Base-by-base conservation (phyloP, 2,888 invertebrate genomes). In the Euclidia mi region DNA sequence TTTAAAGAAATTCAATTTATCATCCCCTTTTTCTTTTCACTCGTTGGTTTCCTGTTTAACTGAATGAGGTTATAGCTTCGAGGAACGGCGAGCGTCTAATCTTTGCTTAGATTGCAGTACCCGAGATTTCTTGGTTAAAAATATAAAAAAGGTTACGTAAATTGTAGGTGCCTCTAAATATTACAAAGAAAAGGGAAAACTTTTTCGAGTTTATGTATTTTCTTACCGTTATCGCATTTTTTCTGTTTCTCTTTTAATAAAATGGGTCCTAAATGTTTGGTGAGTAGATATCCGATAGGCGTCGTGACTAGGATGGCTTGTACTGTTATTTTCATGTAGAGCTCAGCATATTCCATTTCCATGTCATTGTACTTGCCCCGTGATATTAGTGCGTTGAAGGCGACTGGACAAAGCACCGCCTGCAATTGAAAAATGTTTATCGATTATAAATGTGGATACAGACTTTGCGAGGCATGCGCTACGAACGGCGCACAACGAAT, bases 351-450 rank as follows among this genome's bases (percentile, higher is more conserved):
- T 42, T 75, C 60, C 45, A 82, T 75, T 59, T 89, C 81, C 0
- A 66, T 56, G 0, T 75, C 70, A 28, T 78, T 66, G 2, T 74
- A 58, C 2, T 72, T 63, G 0, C 74, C 76, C 2, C 51, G 62
- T 20, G 76, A 56, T 10, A 92, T 74, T 1, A 95, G 79, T 3
- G 91, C 85, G 55, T 93, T 94, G 28, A 95, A 81, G n/a, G 95
- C 95, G 12, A 95, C 76, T 0, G 96, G 95, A 48, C 95, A 95
- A 12, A 96, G 79, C 0, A 96, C 95, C 10, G 95, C 95, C 95
- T 96, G 84, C n/a, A 89, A 86, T 34, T 3, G 28, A 12, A 61
- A 20, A 49, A 48, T 37, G 56, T 29, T 10, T 34, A 14, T 14
- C 14, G 0, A 25, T 25, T 25, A 7, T 25, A 3, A 25, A 2